These are phyloP conservation scores for Osedax fenrisi DNA, from an alignment of 2,888 invertebrate species.

Conservation along the genomic window DNA sequence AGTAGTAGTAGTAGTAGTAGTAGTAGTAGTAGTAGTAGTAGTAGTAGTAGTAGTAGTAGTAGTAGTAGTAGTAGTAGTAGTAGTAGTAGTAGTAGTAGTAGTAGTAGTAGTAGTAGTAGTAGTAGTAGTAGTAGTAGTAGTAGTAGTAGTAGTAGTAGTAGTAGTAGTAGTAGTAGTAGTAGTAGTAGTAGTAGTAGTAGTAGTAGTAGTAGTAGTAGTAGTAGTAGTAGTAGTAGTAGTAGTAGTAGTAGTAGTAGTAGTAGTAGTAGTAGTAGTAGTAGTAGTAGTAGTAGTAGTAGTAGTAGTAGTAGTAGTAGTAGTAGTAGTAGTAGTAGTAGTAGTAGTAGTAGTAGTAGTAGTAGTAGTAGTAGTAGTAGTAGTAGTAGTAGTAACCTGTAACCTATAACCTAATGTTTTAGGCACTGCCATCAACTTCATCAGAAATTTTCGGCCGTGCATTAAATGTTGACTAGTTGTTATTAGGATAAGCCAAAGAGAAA, in stretches of 20 bases:
- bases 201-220: not conserved
- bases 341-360: not conserved
- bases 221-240: not conserved
- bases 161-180: slow-evolving; percentile 2
- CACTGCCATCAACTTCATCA: too few relatives aligned
- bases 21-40: not conserved
- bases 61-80: slow-evolving; percentile 2
- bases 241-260: not conserved
- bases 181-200: not conserved
- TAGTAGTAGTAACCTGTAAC: too few relatives aligned
- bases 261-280: not conserved
- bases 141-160: not conserved
- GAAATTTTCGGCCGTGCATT: too few relatives aligned
- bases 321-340: not conserved
- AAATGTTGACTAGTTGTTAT: too few relatives aligned
- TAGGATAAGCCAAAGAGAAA: too few relatives aligned
- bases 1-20: not conserved
- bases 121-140: not conserved
- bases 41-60: not conserved
- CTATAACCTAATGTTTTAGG: too few relatives aligned
- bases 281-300: not conserved
- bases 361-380: too few relatives aligned
- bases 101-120: slow-evolving; percentile 2
- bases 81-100: not conserved
- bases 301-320: slow-evolving; percentile 2